Evolutionary conservation across 2,797 vertebrate genomes (phyloP), one percentile per base, ranked within the genome.

Genomic region (Acipenser oxyrinchus): DNA sequence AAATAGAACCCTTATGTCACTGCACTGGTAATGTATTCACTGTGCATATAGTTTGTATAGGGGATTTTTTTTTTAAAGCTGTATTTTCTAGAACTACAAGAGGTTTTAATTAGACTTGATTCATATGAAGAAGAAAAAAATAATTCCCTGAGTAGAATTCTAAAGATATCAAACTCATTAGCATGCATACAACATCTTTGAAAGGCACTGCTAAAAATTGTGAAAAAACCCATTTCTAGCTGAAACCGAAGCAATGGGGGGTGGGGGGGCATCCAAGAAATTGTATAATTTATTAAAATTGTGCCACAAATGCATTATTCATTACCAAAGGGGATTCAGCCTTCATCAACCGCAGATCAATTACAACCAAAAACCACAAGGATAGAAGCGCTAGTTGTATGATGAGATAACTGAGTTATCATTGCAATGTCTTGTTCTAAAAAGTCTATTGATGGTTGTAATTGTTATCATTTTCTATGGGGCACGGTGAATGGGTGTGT

Each of bases 181-280:
- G 13, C 18, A 62, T 62, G 60, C 5, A 37, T 8, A 62, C 48
- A 10, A 48, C 60, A 37, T 9, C 18, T 37, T 12, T 37, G 13
- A 37, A 62, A 37, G 10, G 6, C 48, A 62, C 2, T 12, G 48
- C 8, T 18, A 2, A 55, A 55, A 37, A 37, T 37, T 62, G 62
- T 18, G 53, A 60, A 68, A 55, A 71, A 62, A 61, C 68, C 60
- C 60, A 63, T 67, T 63, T 71, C 49, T 68, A 51, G 63, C n/a
- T 11, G 8, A 53, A 15, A 9, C 61, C 57, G 66, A 70, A 70
- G 70, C 73, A 48, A 51, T 60, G 67, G 76, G 48, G 50, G 70
- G 68, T 18, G 72, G 71, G 64, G 67, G 69, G 70, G 69, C 75
- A 72, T 79, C 76, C 74, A 52, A 68, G 70, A 73, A 70, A 77